phyloP scores from a whole-genome alignment of 1,140 invertebrate species.

The Trypoxylus dichotomus region DNA sequence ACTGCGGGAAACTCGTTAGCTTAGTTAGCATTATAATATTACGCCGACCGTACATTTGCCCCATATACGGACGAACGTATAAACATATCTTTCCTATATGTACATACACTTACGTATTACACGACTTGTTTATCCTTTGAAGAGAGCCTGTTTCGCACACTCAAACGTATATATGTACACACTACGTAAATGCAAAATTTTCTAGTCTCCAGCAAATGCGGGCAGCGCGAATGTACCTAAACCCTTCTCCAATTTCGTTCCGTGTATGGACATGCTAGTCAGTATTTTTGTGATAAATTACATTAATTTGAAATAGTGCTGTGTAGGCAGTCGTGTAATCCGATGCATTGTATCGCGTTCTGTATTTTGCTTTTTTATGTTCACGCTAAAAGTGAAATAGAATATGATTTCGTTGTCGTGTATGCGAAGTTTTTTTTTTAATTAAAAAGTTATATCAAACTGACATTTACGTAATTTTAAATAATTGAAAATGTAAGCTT shows the following conservation, averaged over 20 bases:
- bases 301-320: slow-evolving; percentile 20
- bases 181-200: neutral
- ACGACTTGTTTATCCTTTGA: neutral
- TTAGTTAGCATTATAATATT: slow-evolving; percentile 36
- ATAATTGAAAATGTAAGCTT: too few relatives aligned
- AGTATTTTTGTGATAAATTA: slow-evolving; percentile 20
- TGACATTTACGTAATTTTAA: too few relatives aligned
- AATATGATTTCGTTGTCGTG: too few relatives aligned
- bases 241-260: neutral
- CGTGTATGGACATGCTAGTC: neutral
- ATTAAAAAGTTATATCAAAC: too few relatives aligned
- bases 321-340: neutral
- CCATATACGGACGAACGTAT: neutral
- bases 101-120: neutral
- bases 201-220: neutral
- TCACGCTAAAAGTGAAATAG: too few relatives aligned
- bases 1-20: slow-evolving; percentile 34
- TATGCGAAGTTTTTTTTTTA: too few relatives aligned
- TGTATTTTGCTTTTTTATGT: neutral
- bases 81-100: slow-evolving; percentile 16
- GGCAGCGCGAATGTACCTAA: neutral
- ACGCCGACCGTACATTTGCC: neutral
- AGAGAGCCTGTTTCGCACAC: neutral
- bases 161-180: neutral
- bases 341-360: neutral